These are phyloP conservation scores for Toxotes lorentzi DNA, from an alignment of 2,797 vertebrate genomes.

Conservation along the genomic window DNA sequence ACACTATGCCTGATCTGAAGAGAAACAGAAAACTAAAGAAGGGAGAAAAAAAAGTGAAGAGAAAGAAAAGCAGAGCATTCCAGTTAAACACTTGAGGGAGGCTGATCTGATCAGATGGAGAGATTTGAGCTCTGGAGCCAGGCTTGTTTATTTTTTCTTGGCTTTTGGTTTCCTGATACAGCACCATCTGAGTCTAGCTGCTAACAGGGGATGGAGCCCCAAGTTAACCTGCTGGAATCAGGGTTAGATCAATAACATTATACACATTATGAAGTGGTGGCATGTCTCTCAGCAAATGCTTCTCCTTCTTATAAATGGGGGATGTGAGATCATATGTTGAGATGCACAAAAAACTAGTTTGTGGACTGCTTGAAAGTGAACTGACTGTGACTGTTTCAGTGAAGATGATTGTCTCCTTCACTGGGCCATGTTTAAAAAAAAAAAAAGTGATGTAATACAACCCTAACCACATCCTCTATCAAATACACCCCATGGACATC, in stretches of 20 bases:
- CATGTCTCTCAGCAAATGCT: slow-evolving; percentile 23
- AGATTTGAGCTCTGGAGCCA: slow-evolving; percentile 65
- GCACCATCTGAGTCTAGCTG: slow-evolving; percentile 29
- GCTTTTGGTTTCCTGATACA: slow-evolving; percentile 65
- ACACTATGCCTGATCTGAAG: not conserved
- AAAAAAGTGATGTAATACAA: slow-evolving; percentile 10
- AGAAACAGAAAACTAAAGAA: slow-evolving; percentile 23
- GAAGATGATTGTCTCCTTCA: slow-evolving; percentile 13
- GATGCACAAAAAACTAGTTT: not conserved
- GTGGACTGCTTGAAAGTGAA: slow-evolving; percentile 11
- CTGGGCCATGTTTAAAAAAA: not conserved
- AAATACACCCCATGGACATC: slow-evolving; percentile 20
- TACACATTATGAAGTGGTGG: slow-evolving; percentile 42
- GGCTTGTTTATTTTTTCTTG: slow-evolving; percentile 71
- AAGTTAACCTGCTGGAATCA: slow-evolving; percentile 24
- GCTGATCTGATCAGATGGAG: slow-evolving; percentile 68
- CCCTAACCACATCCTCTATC: slow-evolving; percentile 51
- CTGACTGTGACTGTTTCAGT: slow-evolving; percentile 1
- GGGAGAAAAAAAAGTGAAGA: not conserved
- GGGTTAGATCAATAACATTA: slow-evolving; percentile 46
- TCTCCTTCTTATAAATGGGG: not conserved
- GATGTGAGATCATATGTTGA: not conserved
- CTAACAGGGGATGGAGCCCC: not conserved
- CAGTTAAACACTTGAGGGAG: slow-evolving; percentile 57
- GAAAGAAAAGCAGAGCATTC: slow-evolving; percentile 56